Conservation (phyloP, 2,888 invertebrate genomes). For the Dasysyrphus albostriatus region DNA sequence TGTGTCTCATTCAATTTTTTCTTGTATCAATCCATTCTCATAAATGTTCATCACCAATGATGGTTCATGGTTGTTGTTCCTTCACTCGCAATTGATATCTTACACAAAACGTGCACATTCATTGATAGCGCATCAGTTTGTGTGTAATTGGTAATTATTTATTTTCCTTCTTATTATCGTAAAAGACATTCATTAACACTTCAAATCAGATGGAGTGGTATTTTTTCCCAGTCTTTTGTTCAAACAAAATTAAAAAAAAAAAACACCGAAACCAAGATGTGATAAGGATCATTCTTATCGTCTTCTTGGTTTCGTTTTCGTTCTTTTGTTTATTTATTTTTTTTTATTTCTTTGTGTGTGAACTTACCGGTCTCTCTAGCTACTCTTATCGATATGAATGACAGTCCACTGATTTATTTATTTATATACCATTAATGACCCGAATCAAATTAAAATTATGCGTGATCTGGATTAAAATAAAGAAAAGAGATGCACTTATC, state of each 20-base stretch:
- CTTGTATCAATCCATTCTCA: background rate
- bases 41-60: constrained; percentile 18
- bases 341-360: background rate
- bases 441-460: constrained; percentile 61
- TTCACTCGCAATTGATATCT: background rate
- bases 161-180: constrained; percentile 37
- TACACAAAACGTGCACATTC: constrained; percentile 4
- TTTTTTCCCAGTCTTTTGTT: constrained; percentile 41
- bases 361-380: constrained; percentile 20
- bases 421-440: constrained; percentile 45
- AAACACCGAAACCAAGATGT: background rate
- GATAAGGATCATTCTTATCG: constrained; percentile 48
- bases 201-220: constrained; percentile 26
- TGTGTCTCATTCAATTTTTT: background rate
- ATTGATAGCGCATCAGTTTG: constrained; percentile 26
- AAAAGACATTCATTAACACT: constrained; percentile 30
- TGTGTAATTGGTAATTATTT: constrained; percentile 54
- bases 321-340: background rate
- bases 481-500: constrained; percentile 43
- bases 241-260: background rate
- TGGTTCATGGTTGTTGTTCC: background rate
- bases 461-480: constrained; percentile 20
- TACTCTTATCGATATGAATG: constrained; percentile 49
- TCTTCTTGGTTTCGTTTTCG: too few species aligned
- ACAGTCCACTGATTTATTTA: constrained; percentile 38